phyloP scores from a whole-genome alignment of 2,113 vertebrate genomes.

The Ranitomeya variabilis region DNA sequence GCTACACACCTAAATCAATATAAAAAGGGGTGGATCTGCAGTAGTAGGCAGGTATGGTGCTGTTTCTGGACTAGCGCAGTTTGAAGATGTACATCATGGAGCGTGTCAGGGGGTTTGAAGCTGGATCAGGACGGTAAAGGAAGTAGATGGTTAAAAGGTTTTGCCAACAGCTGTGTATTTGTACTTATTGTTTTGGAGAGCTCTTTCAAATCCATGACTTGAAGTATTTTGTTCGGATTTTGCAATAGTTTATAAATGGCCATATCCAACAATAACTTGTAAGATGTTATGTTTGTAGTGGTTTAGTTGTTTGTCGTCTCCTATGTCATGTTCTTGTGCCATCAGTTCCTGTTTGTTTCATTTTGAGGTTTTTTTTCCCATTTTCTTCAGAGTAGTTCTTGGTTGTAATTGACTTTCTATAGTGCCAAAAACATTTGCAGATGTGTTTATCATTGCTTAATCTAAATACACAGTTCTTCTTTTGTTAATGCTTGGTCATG shows the following conservation, averaged over 20 bases:
- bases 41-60: no score
- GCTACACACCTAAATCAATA: no score
- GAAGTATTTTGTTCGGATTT: not conserved
- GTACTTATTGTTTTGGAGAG: not conserved
- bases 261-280: not conserved
- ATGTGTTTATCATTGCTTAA: conserved; percentile 40
- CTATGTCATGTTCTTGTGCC: not conserved
- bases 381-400: not conserved
- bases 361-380: not conserved
- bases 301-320: not conserved
- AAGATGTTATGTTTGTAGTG: not conserved
- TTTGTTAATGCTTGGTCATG: conserved; percentile 24
- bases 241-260: not conserved
- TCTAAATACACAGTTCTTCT: conserved; percentile 41
- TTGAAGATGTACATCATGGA: no score
- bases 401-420: not conserved
- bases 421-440: conserved; percentile 31
- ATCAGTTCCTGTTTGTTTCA: conserved; percentile 29
- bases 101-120: no score
- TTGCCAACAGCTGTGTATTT: not conserved
- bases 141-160: not conserved
- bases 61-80: no score
- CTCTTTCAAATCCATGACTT: not conserved
- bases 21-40: no score
- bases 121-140: not conserved